phyloP scores from a whole-genome alignment of 2,797 vertebrate genomes.

The Danionella dracula region DNA sequence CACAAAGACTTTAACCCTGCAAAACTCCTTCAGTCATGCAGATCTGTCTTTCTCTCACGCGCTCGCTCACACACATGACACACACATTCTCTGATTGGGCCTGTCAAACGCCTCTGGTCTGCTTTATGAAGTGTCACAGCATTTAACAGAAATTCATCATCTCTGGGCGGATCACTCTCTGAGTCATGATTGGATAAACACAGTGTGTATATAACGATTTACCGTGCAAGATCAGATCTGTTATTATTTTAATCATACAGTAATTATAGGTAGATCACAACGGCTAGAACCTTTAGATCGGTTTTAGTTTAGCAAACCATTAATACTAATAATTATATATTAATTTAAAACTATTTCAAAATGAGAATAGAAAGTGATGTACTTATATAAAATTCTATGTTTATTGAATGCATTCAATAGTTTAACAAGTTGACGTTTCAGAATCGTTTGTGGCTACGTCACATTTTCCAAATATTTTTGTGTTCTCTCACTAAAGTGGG shows the following conservation, averaged over 20 bases:
- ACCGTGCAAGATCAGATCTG: background rate
- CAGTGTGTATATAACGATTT: background rate
- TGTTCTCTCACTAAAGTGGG: too few relatives aligned
- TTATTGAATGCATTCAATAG: too few relatives aligned
- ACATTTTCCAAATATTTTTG: too few relatives aligned
- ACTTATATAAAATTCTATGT: too few relatives aligned
- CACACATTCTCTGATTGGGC: background rate
- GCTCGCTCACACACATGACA: background rate
- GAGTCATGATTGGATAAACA: background rate
- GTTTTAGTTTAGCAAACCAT: background rate
- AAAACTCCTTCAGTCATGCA: constrained; percentile 24
- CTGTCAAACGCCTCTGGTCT: background rate
- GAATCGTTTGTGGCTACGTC: too few relatives aligned
- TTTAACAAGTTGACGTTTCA: too few relatives aligned
- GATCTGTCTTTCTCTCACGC: constrained; percentile 1
- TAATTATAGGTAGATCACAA: background rate
- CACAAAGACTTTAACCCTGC: constrained; percentile 40
- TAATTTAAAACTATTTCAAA: too few relatives aligned
- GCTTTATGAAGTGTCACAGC: background rate
- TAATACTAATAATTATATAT: too few relatives aligned
- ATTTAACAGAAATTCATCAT: background rate
- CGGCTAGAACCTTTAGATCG: background rate
- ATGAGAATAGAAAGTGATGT: too few relatives aligned
- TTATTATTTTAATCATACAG: background rate
- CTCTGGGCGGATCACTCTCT: background rate